A percentile compares a stretch with the other conserved stretches of the same genome.
Evolutionary conservation across 1,140 invertebrate genomes (phyloP).

Genomic region (Zeugodacus cucurbitae): DNA sequence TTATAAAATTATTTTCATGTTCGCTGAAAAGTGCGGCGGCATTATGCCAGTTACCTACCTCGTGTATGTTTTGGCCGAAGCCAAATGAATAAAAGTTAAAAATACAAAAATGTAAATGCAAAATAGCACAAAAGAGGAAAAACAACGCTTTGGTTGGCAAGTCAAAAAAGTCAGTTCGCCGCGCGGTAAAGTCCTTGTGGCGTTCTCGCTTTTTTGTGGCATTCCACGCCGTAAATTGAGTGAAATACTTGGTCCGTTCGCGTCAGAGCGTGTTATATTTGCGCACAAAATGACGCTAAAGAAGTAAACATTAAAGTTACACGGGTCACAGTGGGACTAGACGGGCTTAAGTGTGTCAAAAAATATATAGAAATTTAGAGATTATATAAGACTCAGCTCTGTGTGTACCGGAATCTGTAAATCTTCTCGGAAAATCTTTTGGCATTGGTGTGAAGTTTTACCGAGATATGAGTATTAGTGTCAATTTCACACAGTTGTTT

Average conservation of each 20-base stretch:
- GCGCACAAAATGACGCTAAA: neutral
- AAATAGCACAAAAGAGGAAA: neutral
- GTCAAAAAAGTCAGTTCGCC: neutral
- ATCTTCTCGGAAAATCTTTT: too few species aligned
- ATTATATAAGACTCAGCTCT: too few species aligned
- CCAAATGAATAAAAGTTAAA: conserved; percentile 2
- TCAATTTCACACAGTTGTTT: too few species aligned
- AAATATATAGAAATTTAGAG: too few species aligned
- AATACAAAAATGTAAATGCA: neutral
- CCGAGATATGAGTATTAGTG: too few species aligned
- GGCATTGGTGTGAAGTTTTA: too few species aligned
- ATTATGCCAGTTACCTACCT: neutral
- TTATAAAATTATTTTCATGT: conserved; percentile 26
- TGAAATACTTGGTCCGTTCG: conserved; percentile 14
- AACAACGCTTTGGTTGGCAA: neutral
- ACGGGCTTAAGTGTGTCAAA: too few species aligned
- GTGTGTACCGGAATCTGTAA: too few species aligned
- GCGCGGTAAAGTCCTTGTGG: neutral
- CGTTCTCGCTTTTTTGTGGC: neutral
- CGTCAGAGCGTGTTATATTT: neutral
- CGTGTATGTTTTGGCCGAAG: neutral
- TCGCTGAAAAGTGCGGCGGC: neutral
- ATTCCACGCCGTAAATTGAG: conserved; percentile 25
- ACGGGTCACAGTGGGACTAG: too few species aligned
- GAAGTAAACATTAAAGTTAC: neutral